Evolutionary conservation across 2,797 vertebrate genomes (phyloP).

Genomic region (Oreochromis mossambicus): DNA sequence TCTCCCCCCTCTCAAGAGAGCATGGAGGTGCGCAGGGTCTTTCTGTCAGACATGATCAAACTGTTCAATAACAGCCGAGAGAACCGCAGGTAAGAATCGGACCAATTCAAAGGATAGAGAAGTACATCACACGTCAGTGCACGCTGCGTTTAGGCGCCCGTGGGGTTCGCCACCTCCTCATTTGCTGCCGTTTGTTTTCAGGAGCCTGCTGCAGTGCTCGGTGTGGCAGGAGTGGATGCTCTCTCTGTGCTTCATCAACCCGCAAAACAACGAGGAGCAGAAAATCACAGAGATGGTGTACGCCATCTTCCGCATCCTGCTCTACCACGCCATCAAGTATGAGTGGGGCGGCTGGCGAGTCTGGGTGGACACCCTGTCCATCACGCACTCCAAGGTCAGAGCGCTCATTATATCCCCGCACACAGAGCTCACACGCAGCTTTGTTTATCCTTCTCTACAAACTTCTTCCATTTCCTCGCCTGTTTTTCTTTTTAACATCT

Average conservation of each 20-base stretch:
- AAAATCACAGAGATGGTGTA: conserved; percentile 99
- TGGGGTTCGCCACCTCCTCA: not conserved
- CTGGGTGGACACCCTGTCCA: conserved; percentile 98
- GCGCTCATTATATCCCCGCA: conserved; percentile 34
- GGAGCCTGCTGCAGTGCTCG: conserved; percentile 97
- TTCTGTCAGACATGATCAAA: conserved; percentile 99
- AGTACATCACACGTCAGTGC: not conserved
- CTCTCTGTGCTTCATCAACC: conserved; percentile 92
- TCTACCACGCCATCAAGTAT: conserved; percentile 97
- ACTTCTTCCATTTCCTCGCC: conserved; percentile 12
- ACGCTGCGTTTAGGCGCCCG: not conserved
- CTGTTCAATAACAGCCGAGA: conserved; percentile 98
- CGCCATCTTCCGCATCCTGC: conserved; percentile 94
- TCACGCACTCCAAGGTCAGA: conserved; percentile 97
- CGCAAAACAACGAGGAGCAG: conserved; percentile 90
- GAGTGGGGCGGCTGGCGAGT: conserved; percentile 99
- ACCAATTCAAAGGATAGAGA: not conserved
- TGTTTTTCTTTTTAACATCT: not conserved
- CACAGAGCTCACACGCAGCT: not conserved
- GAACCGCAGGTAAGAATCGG: conserved; percentile 86
- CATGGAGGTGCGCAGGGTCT: conserved; percentile 91
- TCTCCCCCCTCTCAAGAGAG: conserved; percentile 82
- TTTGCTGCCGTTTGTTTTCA: conserved; percentile 40
- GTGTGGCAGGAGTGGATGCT: conserved; percentile 99
- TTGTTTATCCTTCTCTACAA: conserved; percentile 33